These are phyloP conservation scores for Momotus momota DNA, from an alignment of 2,797 vertebrate species.

Conservation along the genomic window DNA sequence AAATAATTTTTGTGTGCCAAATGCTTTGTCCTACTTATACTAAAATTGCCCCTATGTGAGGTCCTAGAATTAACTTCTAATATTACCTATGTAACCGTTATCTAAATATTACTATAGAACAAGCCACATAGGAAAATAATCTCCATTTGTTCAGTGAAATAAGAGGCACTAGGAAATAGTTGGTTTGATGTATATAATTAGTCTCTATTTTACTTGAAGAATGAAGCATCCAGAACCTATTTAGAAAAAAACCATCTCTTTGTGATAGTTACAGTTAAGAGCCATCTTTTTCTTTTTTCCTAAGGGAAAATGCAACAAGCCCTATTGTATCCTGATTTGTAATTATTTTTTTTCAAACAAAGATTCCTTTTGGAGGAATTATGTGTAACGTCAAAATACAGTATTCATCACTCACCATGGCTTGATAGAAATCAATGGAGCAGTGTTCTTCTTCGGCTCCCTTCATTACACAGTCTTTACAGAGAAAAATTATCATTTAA, in stretches of 20 bases:
- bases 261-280: not conserved
- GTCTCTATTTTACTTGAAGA: not conserved
- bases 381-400: conserved; percentile 5
- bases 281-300: not conserved
- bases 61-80: not conserved
- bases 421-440: conserved; percentile 50
- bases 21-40: not conserved
- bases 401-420: conserved; percentile 31
- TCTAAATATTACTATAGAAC: not conserved
- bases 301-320: not conserved
- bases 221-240: not conserved
- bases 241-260: not conserved
- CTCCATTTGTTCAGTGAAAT: not conserved
- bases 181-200: not conserved
- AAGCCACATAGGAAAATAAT: not conserved
- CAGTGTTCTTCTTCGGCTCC: conserved; percentile 39
- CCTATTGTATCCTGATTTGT: not conserved
- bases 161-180: not conserved
- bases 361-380: conserved; percentile 22
- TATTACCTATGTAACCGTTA: not conserved
- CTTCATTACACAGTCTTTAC: conserved; percentile 24
- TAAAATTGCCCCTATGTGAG: not conserved
- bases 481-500: conserved; percentile 12
- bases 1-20: not conserved
- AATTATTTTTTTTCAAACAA: not conserved